phyloP scores from a whole-genome alignment of 1,140 invertebrate species.

The Macrobrachium rosenbergii region DNA sequence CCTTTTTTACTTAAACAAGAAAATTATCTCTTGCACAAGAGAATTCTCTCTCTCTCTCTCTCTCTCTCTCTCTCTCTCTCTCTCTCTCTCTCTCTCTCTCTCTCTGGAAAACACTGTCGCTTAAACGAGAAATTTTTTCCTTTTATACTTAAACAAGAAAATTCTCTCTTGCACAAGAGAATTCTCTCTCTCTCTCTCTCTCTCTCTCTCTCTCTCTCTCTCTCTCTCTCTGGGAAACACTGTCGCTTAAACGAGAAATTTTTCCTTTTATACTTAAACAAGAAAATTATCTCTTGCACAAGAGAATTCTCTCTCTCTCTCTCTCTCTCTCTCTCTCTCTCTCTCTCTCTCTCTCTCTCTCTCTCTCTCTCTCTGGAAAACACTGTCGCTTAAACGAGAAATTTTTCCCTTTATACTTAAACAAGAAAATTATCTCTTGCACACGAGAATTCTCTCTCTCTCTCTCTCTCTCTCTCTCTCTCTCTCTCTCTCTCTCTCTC shows the following conservation, averaged over 20 bases:
- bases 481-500: background rate
- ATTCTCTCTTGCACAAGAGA: too few relatives aligned
- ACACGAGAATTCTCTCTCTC: too few relatives aligned
- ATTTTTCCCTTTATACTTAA: too few relatives aligned
- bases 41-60: too few relatives aligned
- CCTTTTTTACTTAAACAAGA: background rate
- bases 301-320: too few relatives aligned
- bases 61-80: constrained; percentile 12
- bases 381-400: background rate
- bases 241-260: background rate
- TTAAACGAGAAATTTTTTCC: background rate
- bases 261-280: background rate
- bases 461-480: too few relatives aligned
- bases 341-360: background rate
- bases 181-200: background rate
- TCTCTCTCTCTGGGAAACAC: too few relatives aligned
- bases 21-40: too few relatives aligned
- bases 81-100: constrained; percentile 14
- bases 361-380: background rate
- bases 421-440: too few relatives aligned
- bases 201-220: background rate
- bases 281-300: too few relatives aligned
- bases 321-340: too few relatives aligned
- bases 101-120: background rate
- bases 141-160: background rate